Base-by-base conservation (phyloP, 2,113 vertebrate species). In the Gambusia affinis region DNA sequence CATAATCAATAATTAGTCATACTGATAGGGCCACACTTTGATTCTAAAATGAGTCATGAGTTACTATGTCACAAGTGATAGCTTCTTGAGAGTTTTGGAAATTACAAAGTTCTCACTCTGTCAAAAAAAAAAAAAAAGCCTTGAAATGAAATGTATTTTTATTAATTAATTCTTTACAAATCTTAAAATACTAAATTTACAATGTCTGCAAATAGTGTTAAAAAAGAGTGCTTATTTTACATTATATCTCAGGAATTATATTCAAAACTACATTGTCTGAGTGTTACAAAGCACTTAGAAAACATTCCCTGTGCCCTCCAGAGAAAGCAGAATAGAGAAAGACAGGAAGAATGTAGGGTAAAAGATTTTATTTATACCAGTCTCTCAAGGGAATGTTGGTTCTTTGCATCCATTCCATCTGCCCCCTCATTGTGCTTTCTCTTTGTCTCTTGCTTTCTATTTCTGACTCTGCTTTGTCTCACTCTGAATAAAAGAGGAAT, bases 361-460 rank as follows among this genome's bases (percentile, higher is more conserved):
- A 92, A 92, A 91, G 82, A 91, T 84, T 94, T 94, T 93, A 92
- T 93, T 94, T 93, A 90, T 92, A 92, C 84, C 88, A 64, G 68
- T 76, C 88, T 92, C 91, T 89, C 89, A 89, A 88, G 92, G 91
- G 93, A 92, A 75, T 92, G 89, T 93, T 92, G 86, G 88, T 91
- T 91, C 87, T 87, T 88, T 71, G 86, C 86, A 84, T 93, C 86
- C 78, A 83, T 88, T 88, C 87, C 85, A 86, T 92, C 84, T 82
- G 79, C 80, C 73, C 64, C 76, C 33, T 72, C 75, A 62, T 81
- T n/a, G 57, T 72, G 69, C 64, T 66, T 72, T 64, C 68, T 28
- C 64, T 84, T 67, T 81, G 68, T 72, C 33, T 76, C 31, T 42
- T 63, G 42, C 24, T 67, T 70, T 72, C 64, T 39, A 31, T 44